Base-by-base conservation (phyloP, 2,797 vertebrate genomes). In the Manis pentadactyla region DNA sequence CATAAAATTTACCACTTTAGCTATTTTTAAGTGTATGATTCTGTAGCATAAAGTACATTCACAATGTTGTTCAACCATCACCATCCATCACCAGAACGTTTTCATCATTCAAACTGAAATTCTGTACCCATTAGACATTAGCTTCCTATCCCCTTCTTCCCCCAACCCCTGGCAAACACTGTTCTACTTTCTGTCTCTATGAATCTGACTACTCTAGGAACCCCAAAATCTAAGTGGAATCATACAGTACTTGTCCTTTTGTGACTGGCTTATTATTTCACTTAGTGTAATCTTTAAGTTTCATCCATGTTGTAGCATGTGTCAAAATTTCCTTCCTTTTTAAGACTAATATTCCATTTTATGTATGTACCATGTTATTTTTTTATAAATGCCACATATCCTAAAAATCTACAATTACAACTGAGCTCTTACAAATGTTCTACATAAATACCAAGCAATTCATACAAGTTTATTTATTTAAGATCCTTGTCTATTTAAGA, bases 71-170 rank as follows among this genome's bases (percentile, higher is more conserved):
- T 0, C 51, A 81, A 73, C 31, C 46, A 37, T 17, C 46, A 51
- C 27, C n/a, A 57, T 15, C 49, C 49, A 61, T 68, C 59, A 85
- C 73, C 53, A 85, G 42, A 85, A 71, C 6, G 9, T 34, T n/a
- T 51, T 8, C 51, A 82, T 55, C 37, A 66, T 90, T 46, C 69
- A 97, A 94, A 94, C n/a, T 86, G 23, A 95, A 92, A 95, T 64
- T 96, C 78, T 66, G 23, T 53, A 57, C 31, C 21, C 46, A 73
- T 61, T 59, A 81, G 90, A 93, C 18, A 78, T 14, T 66, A 78
- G 61, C 17, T 83, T 87, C 29, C 25, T 13, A 73, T 51, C n/a
- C 13, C 19, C 37, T 63, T 7, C 83, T 69, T 29, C 14, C 37
- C 9, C 10, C 12, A 69, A 19, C 11, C 17, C 51, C 7, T 64